These are phyloP conservation scores for Cirrhinus mrigala DNA, from an alignment of 2,797 vertebrate genomes.

Conservation along the genomic window DNA sequence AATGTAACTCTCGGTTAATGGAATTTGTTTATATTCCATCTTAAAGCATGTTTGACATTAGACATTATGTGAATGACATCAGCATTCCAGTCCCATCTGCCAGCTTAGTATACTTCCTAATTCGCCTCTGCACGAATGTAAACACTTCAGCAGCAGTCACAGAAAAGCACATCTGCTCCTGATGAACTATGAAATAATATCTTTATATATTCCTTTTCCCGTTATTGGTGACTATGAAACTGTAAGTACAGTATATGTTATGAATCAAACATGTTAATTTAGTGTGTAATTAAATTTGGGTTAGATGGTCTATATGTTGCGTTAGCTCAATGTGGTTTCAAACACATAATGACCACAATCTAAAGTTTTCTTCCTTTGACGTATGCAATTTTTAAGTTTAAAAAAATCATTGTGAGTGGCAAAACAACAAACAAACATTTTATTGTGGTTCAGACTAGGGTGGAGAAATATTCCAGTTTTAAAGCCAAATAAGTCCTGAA, in stretches of 20 bases:
- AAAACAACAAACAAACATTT: neutral
- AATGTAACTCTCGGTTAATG: neutral
- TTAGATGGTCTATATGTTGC: neutral
- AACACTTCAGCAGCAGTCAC: slow-evolving; percentile 14
- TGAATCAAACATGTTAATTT: slow-evolving; percentile 3
- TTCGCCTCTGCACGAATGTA: slow-evolving; percentile 9
- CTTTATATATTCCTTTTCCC: neutral
- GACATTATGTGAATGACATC: slow-evolving; percentile 18
- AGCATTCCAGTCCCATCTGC: slow-evolving; percentile 35
- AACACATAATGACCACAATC: neutral
- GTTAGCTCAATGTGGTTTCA: neutral
- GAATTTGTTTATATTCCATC: slow-evolving; percentile 41
- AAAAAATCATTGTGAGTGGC: neutral
- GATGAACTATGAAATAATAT: slow-evolving; percentile 19
- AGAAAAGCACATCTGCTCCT: slow-evolving; percentile 38
- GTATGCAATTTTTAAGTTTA: neutral
- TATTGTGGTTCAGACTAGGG: neutral
- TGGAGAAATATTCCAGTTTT: slow-evolving; percentile 43
- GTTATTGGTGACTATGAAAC: neutral
- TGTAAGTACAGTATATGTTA: neutral
- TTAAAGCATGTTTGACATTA: slow-evolving; percentile 43
- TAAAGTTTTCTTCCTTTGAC: neutral
- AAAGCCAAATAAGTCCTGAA: slow-evolving; percentile 46
- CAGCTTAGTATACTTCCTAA: slow-evolving; percentile 8
- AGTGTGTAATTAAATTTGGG: neutral